Base-by-base conservation (phyloP, 2,113 vertebrate genomes). In the Corythornis madagascariensis region DNA sequence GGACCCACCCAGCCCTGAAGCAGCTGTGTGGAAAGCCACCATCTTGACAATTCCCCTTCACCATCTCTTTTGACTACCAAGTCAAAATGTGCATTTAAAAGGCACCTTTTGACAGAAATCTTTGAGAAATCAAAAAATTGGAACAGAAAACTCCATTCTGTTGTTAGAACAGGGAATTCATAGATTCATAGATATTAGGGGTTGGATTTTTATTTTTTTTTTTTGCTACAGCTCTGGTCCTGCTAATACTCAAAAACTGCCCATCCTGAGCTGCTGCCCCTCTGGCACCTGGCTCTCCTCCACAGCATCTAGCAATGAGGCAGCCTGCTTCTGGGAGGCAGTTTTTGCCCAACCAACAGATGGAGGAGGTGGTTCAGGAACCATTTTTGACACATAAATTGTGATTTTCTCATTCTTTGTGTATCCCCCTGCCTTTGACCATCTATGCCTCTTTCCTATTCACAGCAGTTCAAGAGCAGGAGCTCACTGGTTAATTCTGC, bases 401-500 rank as follows among this genome's bases (percentile, higher is more conserved):
- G 35, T 90, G 53, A 80, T 94, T 90, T 33, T 85, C 5, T 75
- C 18, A 77, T 22, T 53, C 73, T 91, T 83, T 91, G 59, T 88
- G 80, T 78, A 73, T 76, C 81, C 66, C 42, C 70, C n/a, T 64
- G 53, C 70, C 45, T 89, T 2, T 87, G 92, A 87, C 73, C 24
- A 90, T 20, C 52, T 12, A 4, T 89, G 59, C 76, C 1, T 16
- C 76, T 92, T 43, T 84, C 57, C 93, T 90, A 53, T 90, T 96
- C 82, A 66, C 92, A 88, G 81, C 69, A 66, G 82, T 94, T 69
- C 61, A 89, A 29, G 78, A 91, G 86, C 83, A 90, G 81, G 86
- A 94, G 65, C 83, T 88, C 69, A 52, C 83, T 90, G 94, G 94
- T 95, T 89, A 88, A 73, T 94, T 92, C 90, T 89, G 90, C 88